phyloP scores from a whole-genome alignment of 2,888 invertebrate species.

The Leptinotarsa rubiginosa region DNA sequence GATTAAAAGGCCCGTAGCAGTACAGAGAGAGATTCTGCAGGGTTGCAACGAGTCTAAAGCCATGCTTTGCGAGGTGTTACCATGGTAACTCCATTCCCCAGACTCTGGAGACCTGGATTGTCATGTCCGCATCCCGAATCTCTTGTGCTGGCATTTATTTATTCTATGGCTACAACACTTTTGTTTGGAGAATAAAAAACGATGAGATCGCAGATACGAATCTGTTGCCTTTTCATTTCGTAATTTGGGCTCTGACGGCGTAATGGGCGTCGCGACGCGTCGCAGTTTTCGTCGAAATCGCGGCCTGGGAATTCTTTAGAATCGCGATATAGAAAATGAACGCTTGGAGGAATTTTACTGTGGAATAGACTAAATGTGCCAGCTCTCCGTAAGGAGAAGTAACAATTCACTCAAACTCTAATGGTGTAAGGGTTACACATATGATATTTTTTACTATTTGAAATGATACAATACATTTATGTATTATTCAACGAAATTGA shows the following conservation, averaged over 20 bases:
- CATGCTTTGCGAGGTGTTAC: slow-evolving; percentile 52
- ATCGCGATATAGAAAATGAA: background rate
- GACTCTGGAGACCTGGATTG: slow-evolving; percentile 55
- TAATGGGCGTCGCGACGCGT: slow-evolving; percentile 3
- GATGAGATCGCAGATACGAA: slow-evolving; percentile 41
- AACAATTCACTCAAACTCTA: background rate
- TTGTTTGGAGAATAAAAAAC: slow-evolving; percentile 44
- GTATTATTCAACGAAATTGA: too few relatives aligned
- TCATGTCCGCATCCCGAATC: slow-evolving; percentile 52
- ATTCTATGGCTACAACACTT: slow-evolving; percentile 47
- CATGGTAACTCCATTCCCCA: slow-evolving; percentile 53
- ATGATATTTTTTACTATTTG: background rate
- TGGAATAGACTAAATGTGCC: background rate
- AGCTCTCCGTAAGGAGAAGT: background rate
- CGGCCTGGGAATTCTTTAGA: slow-evolving; percentile 14
- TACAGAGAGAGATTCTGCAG: slow-evolving; percentile 40
- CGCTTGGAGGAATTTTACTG: background rate
- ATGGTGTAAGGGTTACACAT: background rate
- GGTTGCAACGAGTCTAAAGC: slow-evolving; percentile 45
- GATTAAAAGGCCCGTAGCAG: slow-evolving; percentile 40
- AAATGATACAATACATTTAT: too few relatives aligned
- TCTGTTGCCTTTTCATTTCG: slow-evolving; percentile 41
- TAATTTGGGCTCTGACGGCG: slow-evolving; percentile 30
- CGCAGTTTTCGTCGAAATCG: background rate
- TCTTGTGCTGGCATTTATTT: slow-evolving; percentile 48